These are phyloP conservation scores for Mythimna albipuncta DNA, from an alignment of 2,888 invertebrate species.

Conservation along the genomic window DNA sequence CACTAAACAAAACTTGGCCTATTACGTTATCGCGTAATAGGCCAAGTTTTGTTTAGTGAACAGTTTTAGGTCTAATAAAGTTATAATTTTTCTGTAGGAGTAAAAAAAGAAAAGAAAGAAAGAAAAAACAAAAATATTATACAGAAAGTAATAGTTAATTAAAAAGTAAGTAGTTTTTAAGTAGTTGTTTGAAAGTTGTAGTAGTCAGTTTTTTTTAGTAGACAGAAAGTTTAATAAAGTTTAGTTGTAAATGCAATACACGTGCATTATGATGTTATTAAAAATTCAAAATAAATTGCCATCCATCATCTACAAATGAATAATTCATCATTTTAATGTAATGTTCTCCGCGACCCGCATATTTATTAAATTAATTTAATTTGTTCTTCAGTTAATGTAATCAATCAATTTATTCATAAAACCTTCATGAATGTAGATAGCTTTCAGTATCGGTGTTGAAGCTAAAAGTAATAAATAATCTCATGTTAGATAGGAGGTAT, in stretches of 20 bases:
- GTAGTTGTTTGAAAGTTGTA: too few species aligned
- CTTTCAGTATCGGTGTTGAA: conserved; percentile 20
- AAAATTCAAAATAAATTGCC: conserved; percentile 14
- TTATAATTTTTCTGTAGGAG: background rate
- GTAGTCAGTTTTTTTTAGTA: too few species aligned
- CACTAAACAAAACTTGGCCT: too few species aligned
- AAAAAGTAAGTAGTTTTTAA: too few species aligned
- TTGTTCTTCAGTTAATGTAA: conserved; percentile 22
- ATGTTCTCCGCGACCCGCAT: background rate
- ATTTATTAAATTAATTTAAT: conserved; percentile 29
- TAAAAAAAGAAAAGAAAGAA: too few species aligned
- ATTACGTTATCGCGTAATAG: too few species aligned
- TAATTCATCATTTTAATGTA: conserved; percentile 13
- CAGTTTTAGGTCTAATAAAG: background rate
- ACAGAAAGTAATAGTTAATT: too few species aligned
- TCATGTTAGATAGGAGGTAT: too few species aligned
- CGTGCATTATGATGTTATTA: background rate
- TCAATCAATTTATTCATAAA: conserved; percentile 47
- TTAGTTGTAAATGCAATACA: background rate
- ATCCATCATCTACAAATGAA: conserved; percentile 14
- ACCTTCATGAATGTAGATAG: conserved; percentile 35
- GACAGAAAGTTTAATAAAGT: background rate
- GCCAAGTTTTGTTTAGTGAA: background rate
- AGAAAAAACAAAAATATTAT: too few species aligned
- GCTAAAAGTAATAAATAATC: conserved; percentile 19